Conservation (phyloP, 2,113 vertebrate genomes). For the Microcebus murinus region DNA sequence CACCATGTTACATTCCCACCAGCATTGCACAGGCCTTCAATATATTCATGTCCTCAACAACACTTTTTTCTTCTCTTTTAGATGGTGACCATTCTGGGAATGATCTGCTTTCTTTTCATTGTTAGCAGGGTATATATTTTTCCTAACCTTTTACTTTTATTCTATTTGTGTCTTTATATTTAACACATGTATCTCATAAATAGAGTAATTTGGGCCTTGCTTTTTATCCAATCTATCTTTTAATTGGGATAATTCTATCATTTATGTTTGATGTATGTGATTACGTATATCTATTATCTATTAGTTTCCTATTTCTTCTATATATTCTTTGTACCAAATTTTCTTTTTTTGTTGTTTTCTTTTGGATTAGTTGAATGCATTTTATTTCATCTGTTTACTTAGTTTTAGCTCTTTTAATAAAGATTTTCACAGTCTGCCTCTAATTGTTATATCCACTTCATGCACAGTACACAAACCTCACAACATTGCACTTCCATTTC, state of each 20-base stretch:
- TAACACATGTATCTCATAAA: neutral
- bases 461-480: accelerated
- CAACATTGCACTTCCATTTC: neutral
- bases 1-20: neutral
- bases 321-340: neutral
- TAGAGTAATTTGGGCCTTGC: neutral
- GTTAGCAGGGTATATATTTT: neutral
- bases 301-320: neutral
- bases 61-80: neutral
- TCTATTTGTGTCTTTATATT: neutral
- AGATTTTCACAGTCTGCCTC: neutral
- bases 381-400: neutral
- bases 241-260: neutral
- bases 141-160: neutral
- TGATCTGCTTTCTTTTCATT: neutral
- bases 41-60: neutral
- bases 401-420: neutral
- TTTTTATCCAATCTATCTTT: neutral
- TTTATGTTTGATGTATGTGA: neutral
- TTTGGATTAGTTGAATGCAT: neutral
- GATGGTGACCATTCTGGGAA: too few species aligned
- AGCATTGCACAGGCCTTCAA: neutral
- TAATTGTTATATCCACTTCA: neutral
- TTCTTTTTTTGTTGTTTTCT: neutral
- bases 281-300: neutral